A percentile compares a stretch with the other conserved stretches of the same genome.
Evolutionary conservation across 1,140 invertebrate genomes (phyloP).

Genomic region (Holotrichia oblita): DNA sequence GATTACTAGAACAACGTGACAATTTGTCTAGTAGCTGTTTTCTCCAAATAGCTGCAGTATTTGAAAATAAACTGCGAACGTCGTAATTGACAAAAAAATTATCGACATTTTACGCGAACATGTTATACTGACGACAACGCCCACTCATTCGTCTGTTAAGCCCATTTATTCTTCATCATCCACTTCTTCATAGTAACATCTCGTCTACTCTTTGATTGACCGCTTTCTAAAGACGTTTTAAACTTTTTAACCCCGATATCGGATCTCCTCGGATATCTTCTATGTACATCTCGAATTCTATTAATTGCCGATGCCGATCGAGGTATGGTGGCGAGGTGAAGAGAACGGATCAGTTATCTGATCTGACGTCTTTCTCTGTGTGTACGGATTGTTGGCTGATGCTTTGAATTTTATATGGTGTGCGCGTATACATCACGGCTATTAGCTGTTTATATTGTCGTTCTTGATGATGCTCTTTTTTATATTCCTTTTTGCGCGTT

Average conservation of each 20-base stretch:
- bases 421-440: background rate
- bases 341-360: slow-evolving; percentile 5
- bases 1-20: too few species aligned
- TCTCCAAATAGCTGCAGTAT: too few species aligned
- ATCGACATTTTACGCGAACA: too few species aligned
- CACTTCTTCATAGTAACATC: too few species aligned
- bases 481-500: too few species aligned
- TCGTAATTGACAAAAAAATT: too few species aligned
- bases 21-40: too few species aligned
- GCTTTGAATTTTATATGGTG: background rate
- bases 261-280: slow-evolving; percentile 6
- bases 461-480: background rate
- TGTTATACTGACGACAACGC: too few species aligned
- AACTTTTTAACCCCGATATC: slow-evolving; percentile 30
- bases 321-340: background rate
- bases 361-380: slow-evolving; percentile 6
- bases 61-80: too few species aligned
- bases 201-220: slow-evolving; percentile 29
- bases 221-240: slow-evolving; percentile 42
- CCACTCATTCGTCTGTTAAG: too few species aligned
- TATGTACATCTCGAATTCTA: slow-evolving; percentile 26
- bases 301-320: slow-evolving; percentile 28
- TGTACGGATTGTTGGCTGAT: background rate
- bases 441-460: slow-evolving; percentile 32
- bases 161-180: too few species aligned